These are phyloP conservation scores for Cebidichthys violaceus DNA, from an alignment of 2,113 vertebrate genomes.

Conservation along the genomic window DNA sequence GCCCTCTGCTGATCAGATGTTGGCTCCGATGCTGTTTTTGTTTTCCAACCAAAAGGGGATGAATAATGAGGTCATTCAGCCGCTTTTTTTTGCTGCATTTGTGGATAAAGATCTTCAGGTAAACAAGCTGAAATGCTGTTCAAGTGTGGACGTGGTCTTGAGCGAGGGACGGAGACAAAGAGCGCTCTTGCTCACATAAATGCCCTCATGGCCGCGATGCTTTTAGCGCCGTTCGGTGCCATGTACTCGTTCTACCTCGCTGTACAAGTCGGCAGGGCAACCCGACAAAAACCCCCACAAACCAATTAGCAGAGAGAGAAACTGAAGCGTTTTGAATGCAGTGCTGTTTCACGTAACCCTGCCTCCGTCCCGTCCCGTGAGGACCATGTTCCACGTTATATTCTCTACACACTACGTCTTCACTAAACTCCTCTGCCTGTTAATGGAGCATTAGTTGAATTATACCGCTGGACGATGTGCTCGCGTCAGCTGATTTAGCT, in stretches of 20 bases:
- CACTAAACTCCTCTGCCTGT: neutral
- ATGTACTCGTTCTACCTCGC: neutral
- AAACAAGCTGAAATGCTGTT: neutral
- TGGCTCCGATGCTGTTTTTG: neutral
- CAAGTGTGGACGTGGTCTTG: neutral
- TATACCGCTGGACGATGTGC: neutral
- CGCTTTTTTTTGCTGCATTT: neutral
- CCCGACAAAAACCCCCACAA: neutral
- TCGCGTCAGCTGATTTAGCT: neutral
- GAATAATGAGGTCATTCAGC: neutral
- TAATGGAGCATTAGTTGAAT: conserved; percentile 1
- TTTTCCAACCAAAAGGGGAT: neutral
- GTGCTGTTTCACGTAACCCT: neutral
- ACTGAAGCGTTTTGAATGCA: neutral
- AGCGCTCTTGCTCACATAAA: neutral
- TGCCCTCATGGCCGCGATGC: neutral
- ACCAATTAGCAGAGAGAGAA: too few relatives aligned
- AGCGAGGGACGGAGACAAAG: conserved; percentile 3
- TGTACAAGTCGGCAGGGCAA: neutral
- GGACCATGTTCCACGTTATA: neutral
- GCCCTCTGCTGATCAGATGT: neutral
- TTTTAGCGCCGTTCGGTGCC: neutral
- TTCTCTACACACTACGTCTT: neutral
- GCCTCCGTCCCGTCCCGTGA: neutral
- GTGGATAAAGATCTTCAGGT: neutral